Evolutionary conservation across 2,113 vertebrate genomes (phyloP).

Genomic region (Mormyrus lacerda): DNA sequence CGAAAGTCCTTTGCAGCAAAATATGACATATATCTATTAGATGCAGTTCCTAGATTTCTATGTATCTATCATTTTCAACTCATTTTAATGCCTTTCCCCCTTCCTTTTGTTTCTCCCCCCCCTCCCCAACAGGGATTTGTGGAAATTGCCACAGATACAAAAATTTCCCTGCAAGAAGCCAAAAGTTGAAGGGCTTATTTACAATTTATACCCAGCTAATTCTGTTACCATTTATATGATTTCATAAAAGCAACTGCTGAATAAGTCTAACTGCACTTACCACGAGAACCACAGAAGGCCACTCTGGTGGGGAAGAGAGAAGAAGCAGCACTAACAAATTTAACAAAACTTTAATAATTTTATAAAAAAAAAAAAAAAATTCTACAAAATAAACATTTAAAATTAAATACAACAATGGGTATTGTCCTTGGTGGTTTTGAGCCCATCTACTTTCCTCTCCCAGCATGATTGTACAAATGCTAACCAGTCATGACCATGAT

Average conservation of each 20-base stretch:
- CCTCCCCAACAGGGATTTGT: conserved; percentile 45
- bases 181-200: background rate
- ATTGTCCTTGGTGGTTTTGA: background rate
- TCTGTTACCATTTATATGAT: background rate
- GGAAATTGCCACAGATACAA: conserved; percentile 38
- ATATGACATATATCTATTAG: no score
- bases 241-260: background rate
- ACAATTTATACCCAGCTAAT: background rate
- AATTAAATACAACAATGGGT: background rate
- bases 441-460: background rate
- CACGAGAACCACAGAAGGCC: no score
- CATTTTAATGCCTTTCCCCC: background rate
- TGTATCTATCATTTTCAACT: no score
- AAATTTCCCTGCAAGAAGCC: background rate
- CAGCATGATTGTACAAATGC: background rate
- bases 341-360: background rate
- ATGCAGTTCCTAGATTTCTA: no score
- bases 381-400: background rate
- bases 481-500: background rate
- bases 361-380: background rate
- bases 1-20: background rate
- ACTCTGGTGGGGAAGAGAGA: background rate
- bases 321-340: background rate
- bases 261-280: background rate
- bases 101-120: no score